Evolutionary conservation across 2,113 vertebrate genomes (phyloP), one percentile per base, ranked within the genome.

Genomic region (Conger conger): DNA sequence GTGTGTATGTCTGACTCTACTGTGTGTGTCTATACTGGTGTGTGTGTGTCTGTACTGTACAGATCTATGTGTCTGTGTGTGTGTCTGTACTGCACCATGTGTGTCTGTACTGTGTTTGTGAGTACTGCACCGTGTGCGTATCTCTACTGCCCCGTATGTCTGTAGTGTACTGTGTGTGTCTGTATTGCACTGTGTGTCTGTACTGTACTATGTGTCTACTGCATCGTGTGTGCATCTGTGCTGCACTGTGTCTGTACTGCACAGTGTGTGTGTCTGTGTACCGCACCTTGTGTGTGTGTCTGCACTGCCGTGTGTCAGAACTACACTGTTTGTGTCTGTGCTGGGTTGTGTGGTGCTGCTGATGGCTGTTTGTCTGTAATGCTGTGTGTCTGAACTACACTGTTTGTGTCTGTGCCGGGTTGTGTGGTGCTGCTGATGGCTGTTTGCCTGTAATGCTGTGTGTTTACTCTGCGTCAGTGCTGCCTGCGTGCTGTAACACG

Each of bases 181-280:
- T 8, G 45, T 50, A 50, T 13, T 11, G 45, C 45, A 50, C 45
- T 50, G 11, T 50, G 45, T 50, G 45, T 50, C 45, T 50, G 6
- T 50, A 50, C 45, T 50, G 45, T 8, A 42, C 40, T n/a, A n/a
- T n/a, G n/a, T n/a, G n/a, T n/a, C n/a, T n/a, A 9, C 50, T 53
- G 0, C 16, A 16, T 53, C 50, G 4, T 57, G 54, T 57, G 54
- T 57, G 15, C 17, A 16, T 57, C 13, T 57, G 97, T 97, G 30
- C n/a, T 2, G 77, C 50, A 5, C 77, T 81, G 87, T 85, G 37
- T 36, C 63, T 84, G 30, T 76, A 16, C 36, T 79, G 40, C 40
- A 20, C 36, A 2, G 1, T 79, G 53, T 81, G 40, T 42, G 20
- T 76, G 68, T 57, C 54, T 57, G 37, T 57, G 37, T 50, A 30